Evolutionary conservation across 2,113 vertebrate species (phyloP), one percentile per base, ranked within the genome.

Genomic region (Lasiurus cinereus): DNA sequence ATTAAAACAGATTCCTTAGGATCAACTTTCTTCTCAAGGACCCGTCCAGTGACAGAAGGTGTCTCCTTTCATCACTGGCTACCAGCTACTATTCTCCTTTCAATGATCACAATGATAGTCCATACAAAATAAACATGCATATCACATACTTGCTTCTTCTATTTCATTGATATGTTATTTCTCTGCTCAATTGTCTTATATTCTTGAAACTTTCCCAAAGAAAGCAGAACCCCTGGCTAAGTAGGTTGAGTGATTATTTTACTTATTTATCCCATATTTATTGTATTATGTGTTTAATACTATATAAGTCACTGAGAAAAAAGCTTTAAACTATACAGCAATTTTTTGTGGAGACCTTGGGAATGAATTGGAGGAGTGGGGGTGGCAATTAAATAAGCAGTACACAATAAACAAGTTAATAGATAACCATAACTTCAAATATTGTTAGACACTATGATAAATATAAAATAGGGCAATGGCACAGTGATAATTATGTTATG

Each of bases 401-500:
- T 5, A 6, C n/a, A 18, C 46, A 29, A 10, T 0, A 7, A 7
- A 3, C 5, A 48, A 24, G 56, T n/a, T 8, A 24, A 19, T 14
- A 11, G 9, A 3, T 2, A 6, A 1, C 24, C 3, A 0, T 4
- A 2, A 6, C n/a, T 56, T 46, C 39, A 3, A 39, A 36, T 9
- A 0, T 2, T 7, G 14, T 39, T 3, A 18, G 33, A 12, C 5
- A 2, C 9, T 1, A 15, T 3, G 52, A 24, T 27, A 43, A 16
- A 22, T 7, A 10, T 2, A 16, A 54, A 10, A 11, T 19, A 27
- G 43, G 11, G 10, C 0, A 4, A 0, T 3, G 0, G 6, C n/a
- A 19, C 46, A 10, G 15, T 0, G 18, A 1, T 2, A 0, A 27
- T n/a, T 1, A 18, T 0, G 0, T 5, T 64, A 31, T 29, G 14